These are phyloP conservation scores for Drosophila multiciliata DNA, from an alignment of 2,888 invertebrate species.

Conservation along the genomic window DNA sequence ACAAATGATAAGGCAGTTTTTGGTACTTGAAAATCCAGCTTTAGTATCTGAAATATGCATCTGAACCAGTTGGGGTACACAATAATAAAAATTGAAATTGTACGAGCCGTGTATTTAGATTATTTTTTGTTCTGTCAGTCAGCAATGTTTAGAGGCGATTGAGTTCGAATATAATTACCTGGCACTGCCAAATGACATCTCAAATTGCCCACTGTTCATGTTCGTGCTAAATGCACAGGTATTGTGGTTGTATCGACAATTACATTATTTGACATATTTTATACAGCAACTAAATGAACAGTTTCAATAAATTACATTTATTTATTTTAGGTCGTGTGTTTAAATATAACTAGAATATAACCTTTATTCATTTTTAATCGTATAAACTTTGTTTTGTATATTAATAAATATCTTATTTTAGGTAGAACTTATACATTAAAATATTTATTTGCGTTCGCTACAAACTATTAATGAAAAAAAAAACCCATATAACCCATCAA, in stretches of 20 bases:
- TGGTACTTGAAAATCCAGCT: constrained; percentile 17
- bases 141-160: constrained; percentile 24
- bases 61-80: constrained; percentile 7
- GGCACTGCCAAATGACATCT: constrained; percentile 23
- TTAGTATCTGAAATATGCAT: constrained; percentile 9
- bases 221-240: constrained; percentile 20
- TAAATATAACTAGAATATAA: constrained; percentile 2
- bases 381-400: constrained; percentile 15
- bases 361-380: neutral
- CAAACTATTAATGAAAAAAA: neutral
- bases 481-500: neutral
- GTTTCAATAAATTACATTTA: constrained; percentile 47
- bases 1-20: constrained; percentile 52
- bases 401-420: neutral
- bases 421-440: neutral
- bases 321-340: constrained; percentile 11
- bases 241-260: constrained; percentile 38
- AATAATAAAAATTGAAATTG: constrained; percentile 31
- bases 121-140: constrained; percentile 35
- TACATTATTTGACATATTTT: constrained; percentile 71
- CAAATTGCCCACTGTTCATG: constrained; percentile 26
- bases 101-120: constrained; percentile 19
- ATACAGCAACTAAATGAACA: constrained; percentile 44
- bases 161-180: constrained; percentile 39
- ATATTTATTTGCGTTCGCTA: neutral